These are phyloP conservation scores for Mya arenaria DNA, from an alignment of 1,140 invertebrate genomes.

Conservation along the genomic window DNA sequence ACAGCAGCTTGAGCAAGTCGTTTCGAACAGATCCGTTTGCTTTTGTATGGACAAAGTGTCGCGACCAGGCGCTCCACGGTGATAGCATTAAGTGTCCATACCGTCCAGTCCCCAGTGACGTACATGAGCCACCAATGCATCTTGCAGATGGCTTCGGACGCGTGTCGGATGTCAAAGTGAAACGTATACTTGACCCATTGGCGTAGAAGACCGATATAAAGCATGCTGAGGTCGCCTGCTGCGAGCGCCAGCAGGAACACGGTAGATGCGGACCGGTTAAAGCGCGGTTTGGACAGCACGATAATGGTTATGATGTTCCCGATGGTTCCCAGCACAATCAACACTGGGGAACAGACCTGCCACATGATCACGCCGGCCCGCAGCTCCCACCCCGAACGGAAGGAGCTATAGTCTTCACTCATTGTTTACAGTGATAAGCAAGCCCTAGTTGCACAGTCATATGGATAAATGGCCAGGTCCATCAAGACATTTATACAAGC, in stretches of 20 bases:
- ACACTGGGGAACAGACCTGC: slow-evolving; percentile 49
- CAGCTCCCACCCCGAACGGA: slow-evolving; percentile 6
- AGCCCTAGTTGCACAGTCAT: no score
- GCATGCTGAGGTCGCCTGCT: slow-evolving; percentile 54
- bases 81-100: slow-evolving; percentile 69
- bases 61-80: slow-evolving; percentile 67
- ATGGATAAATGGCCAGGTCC: no score
- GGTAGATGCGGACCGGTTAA: slow-evolving; percentile 39
- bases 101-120: slow-evolving; percentile 53
- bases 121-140: slow-evolving; percentile 64
- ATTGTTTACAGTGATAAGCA: no score
- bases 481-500: no score
- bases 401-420: no score
- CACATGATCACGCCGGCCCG: slow-evolving; percentile 29
- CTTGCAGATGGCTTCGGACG: slow-evolving; percentile 51
- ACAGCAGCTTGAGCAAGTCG: slow-evolving; percentile 38
- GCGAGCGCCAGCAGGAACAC: slow-evolving; percentile 60
- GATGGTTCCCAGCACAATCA: slow-evolving; percentile 59
- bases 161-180: slow-evolving; percentile 50
- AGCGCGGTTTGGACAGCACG: slow-evolving; percentile 43
- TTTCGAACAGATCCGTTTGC: slow-evolving; percentile 52
- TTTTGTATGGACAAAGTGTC: slow-evolving; percentile 59
- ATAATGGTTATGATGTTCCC: slow-evolving; percentile 64
- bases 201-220: slow-evolving; percentile 64
- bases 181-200: slow-evolving; percentile 52